Conservation (phyloP, 2,888 invertebrate species). For the Pandemis corylana region DNA sequence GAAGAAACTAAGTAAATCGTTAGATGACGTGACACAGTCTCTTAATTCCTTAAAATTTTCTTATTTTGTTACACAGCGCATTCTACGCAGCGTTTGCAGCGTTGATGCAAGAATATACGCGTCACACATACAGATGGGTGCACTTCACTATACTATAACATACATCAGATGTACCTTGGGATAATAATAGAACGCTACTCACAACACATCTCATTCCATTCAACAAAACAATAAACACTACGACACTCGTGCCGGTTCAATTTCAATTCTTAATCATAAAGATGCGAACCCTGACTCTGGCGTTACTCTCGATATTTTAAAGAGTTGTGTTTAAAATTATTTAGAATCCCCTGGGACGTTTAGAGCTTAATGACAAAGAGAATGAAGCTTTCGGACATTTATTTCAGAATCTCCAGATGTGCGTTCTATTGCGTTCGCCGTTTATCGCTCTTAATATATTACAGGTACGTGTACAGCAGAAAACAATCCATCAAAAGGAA, state of each 20-base stretch:
- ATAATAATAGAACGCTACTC: conserved; percentile 28
- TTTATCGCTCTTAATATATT: too few species aligned
- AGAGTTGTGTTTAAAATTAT: neutral
- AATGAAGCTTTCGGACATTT: too few species aligned
- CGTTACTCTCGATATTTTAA: neutral
- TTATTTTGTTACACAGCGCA: neutral
- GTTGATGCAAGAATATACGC: neutral
- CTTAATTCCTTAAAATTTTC: too few species aligned
- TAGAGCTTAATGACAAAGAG: too few species aligned
- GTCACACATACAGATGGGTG: neutral
- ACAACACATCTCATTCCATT: conserved; percentile 12
- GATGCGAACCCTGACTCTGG: neutral
- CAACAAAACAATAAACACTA: conserved; percentile 6
- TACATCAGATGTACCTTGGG: conserved; percentile 25
- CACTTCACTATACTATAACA: neutral
- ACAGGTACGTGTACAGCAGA: neutral
- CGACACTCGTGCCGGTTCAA: neutral
- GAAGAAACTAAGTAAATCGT: too few species aligned
- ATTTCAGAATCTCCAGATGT: too few species aligned
- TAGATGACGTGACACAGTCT: too few species aligned
- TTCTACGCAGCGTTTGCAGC: neutral
- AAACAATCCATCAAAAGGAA: neutral
- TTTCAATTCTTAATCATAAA: neutral
- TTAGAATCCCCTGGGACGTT: too few species aligned
- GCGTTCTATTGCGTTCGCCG: too few species aligned